Conservation (phyloP, 1,140 invertebrate species). For the Chionoecetes opilio region DNA sequence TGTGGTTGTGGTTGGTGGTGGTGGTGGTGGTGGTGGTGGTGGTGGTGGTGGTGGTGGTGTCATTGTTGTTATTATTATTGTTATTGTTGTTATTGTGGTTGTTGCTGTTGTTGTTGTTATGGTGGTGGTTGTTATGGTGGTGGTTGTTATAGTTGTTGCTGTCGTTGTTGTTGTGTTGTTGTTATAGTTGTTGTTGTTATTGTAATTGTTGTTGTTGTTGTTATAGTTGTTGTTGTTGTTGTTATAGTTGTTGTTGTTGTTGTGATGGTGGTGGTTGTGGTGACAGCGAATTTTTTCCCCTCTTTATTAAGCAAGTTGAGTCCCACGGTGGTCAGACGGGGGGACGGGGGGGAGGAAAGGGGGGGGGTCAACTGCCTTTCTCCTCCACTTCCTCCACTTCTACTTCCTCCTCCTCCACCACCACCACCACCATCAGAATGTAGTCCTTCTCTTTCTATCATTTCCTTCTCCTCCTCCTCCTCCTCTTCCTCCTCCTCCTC, state of each 20-base stretch:
- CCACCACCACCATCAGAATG: background rate
- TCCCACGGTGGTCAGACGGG: constrained; percentile 7
- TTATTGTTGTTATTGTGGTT: too few species aligned
- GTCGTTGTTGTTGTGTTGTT: background rate
- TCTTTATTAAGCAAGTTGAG: background rate
- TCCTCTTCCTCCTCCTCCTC: background rate
- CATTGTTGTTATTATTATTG: background rate
- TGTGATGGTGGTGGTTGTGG: too few species aligned
- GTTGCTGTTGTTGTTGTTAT: too few species aligned
- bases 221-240: too few species aligned
- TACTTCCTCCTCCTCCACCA: background rate
- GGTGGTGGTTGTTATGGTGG: too few species aligned
- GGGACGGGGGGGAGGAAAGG: too few species aligned
- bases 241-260: too few species aligned
- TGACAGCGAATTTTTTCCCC: background rate
- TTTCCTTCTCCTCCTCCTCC: background rate
- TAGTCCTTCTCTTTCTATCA: background rate
- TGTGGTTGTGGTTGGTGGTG: too few species aligned
- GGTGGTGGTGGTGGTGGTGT: background rate
- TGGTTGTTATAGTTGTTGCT: too few species aligned
- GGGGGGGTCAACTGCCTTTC: background rate
- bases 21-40: too few species aligned
- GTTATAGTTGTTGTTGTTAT: too few species aligned
- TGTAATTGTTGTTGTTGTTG: too few species aligned
- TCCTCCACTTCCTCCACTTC: background rate